Conservation (phyloP, 2,113 vertebrate genomes). For the human region DNA sequence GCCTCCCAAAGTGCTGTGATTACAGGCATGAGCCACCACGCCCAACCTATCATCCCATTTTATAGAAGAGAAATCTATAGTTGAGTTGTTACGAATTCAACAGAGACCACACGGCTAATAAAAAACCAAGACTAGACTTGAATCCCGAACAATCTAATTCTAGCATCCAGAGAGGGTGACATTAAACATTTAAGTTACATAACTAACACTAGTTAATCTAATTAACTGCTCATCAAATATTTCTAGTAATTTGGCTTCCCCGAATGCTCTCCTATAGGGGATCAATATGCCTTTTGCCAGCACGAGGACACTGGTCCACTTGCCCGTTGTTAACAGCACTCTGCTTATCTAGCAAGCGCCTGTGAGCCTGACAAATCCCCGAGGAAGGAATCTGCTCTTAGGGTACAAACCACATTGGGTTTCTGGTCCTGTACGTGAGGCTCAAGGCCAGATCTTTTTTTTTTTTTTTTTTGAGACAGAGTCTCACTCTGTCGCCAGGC, state of each 20-base stretch:
- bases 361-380: background rate
- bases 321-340: background rate
- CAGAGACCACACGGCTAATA: constrained; percentile 20
- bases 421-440: background rate
- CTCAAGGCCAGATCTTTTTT: background rate
- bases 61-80: constrained; percentile 14
- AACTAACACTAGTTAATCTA: constrained; percentile 25
- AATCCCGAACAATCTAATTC: constrained; percentile 14
- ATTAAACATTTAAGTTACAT: constrained; percentile 42
- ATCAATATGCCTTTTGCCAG: background rate
- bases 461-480: no score
- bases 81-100: constrained; percentile 52
- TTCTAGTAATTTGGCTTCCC: constrained; percentile 32
- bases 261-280: background rate
- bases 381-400: background rate
- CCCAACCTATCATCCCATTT: background rate
- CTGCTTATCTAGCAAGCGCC: constrained; percentile 3
- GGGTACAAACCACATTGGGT: background rate
- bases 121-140: background rate
- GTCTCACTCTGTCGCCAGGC: no score
- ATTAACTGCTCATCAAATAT: constrained; percentile 23
- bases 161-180: background rate
- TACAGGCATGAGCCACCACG: no score
- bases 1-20: no score
- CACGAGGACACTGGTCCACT: background rate